These are phyloP conservation scores for Antechinus flavipes DNA, from an alignment of 2,113 vertebrate genomes.

Conservation along the genomic window DNA sequence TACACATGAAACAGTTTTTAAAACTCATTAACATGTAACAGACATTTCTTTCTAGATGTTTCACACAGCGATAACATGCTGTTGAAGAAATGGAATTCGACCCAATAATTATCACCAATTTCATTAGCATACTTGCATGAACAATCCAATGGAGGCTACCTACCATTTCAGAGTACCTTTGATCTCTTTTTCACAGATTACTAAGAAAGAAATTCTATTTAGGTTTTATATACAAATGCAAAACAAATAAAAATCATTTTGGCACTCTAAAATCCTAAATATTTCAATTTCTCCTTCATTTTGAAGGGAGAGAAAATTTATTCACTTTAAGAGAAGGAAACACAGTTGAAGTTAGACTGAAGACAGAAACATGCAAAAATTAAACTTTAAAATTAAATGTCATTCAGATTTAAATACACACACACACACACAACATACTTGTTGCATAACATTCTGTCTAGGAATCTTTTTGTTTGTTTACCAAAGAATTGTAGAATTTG, in stretches of 20 bases:
- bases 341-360: not conserved
- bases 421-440: not conserved
- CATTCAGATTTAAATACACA: not conserved
- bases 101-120: not conserved
- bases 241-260: not conserved
- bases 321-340: not conserved
- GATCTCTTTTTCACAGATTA: not conserved
- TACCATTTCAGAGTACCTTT: not conserved
- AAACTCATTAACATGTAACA: not conserved
- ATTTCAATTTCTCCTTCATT: not conserved
- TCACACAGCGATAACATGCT: slow-evolving; percentile 9
- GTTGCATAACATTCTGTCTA: not conserved
- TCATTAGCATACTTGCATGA: not conserved
- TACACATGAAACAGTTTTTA: slow-evolving; percentile 52
- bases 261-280: not conserved
- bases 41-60: not conserved
- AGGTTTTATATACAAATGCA: not conserved
- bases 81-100: slow-evolving; percentile 19
- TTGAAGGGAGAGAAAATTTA: not conserved
- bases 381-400: not conserved
- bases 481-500: not conserved
- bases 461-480: not conserved
- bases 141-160: not conserved
- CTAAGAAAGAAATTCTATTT: not conserved
- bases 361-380: not conserved